Conservation (phyloP, 2,113 vertebrate species). For the Prunella fulvescens region DNA sequence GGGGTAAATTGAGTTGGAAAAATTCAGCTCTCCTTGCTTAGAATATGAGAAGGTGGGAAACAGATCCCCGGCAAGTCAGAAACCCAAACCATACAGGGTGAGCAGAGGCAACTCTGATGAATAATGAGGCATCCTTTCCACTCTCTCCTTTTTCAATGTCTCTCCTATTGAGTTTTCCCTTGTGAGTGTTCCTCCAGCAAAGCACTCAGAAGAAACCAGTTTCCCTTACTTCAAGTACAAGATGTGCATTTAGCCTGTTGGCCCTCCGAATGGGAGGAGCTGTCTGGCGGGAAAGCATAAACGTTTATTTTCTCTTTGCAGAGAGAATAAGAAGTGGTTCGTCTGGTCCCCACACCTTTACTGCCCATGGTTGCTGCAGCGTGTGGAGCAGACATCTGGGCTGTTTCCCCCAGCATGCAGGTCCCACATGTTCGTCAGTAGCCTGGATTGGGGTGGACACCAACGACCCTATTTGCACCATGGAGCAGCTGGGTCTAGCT, state of each 20-base stretch:
- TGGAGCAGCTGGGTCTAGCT: neutral
- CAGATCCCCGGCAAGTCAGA: neutral
- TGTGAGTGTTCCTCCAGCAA: neutral
- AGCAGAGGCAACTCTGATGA: neutral
- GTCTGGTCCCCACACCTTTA: neutral
- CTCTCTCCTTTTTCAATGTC: neutral
- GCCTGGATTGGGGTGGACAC: neutral
- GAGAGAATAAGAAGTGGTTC: neutral
- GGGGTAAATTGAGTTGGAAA: neutral
- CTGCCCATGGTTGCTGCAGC: fast-evolving
- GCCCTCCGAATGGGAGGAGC: neutral
- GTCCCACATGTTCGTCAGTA: fast-evolving
- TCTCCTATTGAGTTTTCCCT: neutral
- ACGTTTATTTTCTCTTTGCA: neutral
- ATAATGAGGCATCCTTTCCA: fast-evolving
- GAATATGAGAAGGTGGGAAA: neutral
- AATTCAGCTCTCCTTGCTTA: neutral
- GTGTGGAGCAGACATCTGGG: fast-evolving
- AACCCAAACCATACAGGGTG: neutral
- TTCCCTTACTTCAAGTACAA: neutral
- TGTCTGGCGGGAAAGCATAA: neutral
- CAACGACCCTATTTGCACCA: neutral
- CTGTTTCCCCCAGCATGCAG: fast-evolving
- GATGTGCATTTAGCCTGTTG: neutral
- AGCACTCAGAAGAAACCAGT: neutral